phyloP scores from a whole-genome alignment of 1,140 invertebrate species.

The Parapsyche elsis region DNA sequence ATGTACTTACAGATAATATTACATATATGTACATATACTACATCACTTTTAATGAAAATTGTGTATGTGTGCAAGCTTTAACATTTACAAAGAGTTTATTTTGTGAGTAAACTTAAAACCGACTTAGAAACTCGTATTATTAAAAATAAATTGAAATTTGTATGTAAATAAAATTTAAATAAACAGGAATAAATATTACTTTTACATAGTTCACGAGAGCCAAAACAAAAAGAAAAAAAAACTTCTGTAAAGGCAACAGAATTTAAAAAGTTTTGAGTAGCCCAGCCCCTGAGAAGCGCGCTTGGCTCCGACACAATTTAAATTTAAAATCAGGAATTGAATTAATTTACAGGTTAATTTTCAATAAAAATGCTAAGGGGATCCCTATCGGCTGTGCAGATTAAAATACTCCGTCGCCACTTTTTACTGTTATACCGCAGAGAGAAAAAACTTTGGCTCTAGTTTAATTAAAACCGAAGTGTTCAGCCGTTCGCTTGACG shows the following conservation, averaged over 20 bases:
- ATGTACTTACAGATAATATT: too few relatives aligned
- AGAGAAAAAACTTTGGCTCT: conserved; percentile 45
- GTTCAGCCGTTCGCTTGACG: conserved; percentile 33
- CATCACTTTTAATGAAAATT: too few relatives aligned
- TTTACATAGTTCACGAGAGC: conserved; percentile 1
- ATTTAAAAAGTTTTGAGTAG: conserved; percentile 48
- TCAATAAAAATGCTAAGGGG: conserved; percentile 56
- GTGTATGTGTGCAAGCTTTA: too few relatives aligned
- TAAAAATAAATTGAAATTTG: background rate
- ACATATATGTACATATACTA: too few relatives aligned
- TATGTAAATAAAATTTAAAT: conserved; percentile 10
- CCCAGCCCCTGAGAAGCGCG: background rate
- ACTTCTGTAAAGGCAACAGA: conserved; percentile 45
- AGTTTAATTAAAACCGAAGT: conserved; percentile 51
- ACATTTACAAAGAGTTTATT: too few relatives aligned
- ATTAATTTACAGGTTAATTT: conserved; percentile 57
- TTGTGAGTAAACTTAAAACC: too few relatives aligned
- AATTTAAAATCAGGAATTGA: conserved; percentile 56
- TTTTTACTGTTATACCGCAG: conserved; percentile 44
- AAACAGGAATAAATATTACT: conserved; percentile 4
- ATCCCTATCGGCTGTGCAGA: conserved; percentile 50
- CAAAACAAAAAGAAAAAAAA: conserved; percentile 8
- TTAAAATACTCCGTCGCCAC: conserved; percentile 53
- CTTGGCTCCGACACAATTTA: conserved; percentile 44
- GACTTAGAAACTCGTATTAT: too few relatives aligned